Evolutionary conservation across 2,113 vertebrate genomes (phyloP).

Genomic region (Vulpes vulpes): DNA sequence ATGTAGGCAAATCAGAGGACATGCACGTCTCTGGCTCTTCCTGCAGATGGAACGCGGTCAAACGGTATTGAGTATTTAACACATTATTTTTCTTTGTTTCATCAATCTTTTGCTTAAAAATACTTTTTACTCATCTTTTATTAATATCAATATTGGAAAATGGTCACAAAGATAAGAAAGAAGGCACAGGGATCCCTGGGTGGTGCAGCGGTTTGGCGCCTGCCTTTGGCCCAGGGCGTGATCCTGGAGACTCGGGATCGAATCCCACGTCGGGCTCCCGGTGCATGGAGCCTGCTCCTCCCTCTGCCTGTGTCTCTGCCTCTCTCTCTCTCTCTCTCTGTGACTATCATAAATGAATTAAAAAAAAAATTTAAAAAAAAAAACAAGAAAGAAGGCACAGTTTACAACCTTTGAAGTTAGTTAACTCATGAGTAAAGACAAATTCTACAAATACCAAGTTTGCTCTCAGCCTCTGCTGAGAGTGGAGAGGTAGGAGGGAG

Average conservation of each 20-base stretch:
- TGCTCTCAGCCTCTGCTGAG: not conserved
- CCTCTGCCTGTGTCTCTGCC: too few relatives aligned
- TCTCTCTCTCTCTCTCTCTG: too few relatives aligned
- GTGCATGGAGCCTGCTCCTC: too few relatives aligned
- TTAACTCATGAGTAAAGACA: not conserved
- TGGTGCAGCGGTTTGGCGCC: too few relatives aligned
- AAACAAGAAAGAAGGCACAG: not conserved
- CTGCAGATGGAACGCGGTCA: too few relatives aligned
- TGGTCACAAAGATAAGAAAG: not conserved
- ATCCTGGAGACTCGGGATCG: too few relatives aligned
- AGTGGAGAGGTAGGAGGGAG: too few relatives aligned
- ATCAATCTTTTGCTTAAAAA: not conserved
- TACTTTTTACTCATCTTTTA: not conserved
- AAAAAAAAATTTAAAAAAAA: too few relatives aligned
- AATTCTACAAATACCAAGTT: too few relatives aligned
- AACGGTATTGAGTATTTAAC: not conserved
- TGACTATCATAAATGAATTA: too few relatives aligned
- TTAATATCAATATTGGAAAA: not conserved
- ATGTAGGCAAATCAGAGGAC: fast-evolving
- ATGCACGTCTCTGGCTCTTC: not conserved
- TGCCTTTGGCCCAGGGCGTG: too few relatives aligned
- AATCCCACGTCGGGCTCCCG: too few relatives aligned
- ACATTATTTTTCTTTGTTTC: not conserved
- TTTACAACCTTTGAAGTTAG: not conserved
- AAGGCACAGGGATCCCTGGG: not conserved